phyloP scores from a whole-genome alignment of 2,797 vertebrate genomes.

The Amblyopsis hoosieri region DNA sequence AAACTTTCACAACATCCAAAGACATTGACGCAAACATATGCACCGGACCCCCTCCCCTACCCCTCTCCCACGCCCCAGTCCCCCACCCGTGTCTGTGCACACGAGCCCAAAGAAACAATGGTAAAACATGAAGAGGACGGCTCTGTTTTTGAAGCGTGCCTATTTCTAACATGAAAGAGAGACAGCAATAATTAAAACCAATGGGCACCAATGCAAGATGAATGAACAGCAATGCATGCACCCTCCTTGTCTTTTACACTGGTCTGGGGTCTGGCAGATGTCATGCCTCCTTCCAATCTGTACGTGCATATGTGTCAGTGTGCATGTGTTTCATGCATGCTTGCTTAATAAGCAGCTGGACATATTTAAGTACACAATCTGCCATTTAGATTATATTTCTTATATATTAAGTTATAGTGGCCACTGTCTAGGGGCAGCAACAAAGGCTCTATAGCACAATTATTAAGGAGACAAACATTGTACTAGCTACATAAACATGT shows the following conservation, averaged over 20 bases:
- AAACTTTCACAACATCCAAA: not conserved
- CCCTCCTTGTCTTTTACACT: slow-evolving; percentile 76
- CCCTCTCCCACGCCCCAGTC: slow-evolving; percentile 9
- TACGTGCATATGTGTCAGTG: slow-evolving; percentile 58
- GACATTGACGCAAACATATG: not conserved
- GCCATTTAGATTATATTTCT: slow-evolving; percentile 45
- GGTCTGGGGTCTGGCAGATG: slow-evolving; percentile 93
- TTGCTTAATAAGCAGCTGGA: slow-evolving; percentile 37
- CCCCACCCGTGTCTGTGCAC: slow-evolving; percentile 8
- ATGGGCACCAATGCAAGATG: slow-evolving; percentile 92
- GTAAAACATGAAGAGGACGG: slow-evolving; percentile 83
- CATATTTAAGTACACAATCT: slow-evolving; percentile 35
- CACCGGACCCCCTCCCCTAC: slow-evolving; percentile 1
- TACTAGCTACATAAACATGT: not conserved
- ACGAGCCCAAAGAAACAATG: slow-evolving; percentile 66
- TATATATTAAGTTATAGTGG: not conserved
- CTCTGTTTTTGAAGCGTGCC: slow-evolving; percentile 86
- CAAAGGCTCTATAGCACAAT: too few species aligned
- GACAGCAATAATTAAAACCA: slow-evolving; percentile 93
- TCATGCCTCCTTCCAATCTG: slow-evolving; percentile 87
- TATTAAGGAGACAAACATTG: too few species aligned
- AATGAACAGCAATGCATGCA: slow-evolving; percentile 85
- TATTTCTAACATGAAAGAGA: slow-evolving; percentile 87
- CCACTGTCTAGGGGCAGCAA: too few species aligned
- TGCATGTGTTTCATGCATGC: slow-evolving; percentile 45